phyloP scores from a whole-genome alignment of 2,797 vertebrate genomes.

The Lithobates sylvaticus region DNA sequence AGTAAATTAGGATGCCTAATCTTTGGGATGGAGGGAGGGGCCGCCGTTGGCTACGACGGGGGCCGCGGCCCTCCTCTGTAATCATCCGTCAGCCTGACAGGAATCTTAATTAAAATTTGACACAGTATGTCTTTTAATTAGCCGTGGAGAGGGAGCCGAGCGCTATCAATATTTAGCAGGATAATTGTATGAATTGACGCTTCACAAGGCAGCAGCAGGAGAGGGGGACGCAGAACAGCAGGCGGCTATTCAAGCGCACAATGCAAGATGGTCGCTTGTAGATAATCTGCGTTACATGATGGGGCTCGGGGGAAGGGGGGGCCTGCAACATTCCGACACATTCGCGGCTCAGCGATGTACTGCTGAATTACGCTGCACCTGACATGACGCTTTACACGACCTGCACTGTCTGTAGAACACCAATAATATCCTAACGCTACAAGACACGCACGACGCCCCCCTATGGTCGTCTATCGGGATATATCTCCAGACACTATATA shows the following conservation, averaged over 20 bases:
- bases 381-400: no score
- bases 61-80: neutral
- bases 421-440: no score
- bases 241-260: constrained; percentile 58
- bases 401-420: no score
- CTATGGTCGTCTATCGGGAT: no score
- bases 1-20: no score
- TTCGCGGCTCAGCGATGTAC: no score
- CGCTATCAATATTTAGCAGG: constrained; percentile 78
- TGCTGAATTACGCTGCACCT: no score
- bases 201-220: constrained; percentile 76
- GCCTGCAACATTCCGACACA: no score
- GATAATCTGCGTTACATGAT: constrained; percentile 70
- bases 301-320: constrained; percentile 50
- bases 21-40: no score
- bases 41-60: neutral
- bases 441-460: no score
- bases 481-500: no score
- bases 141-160: constrained; percentile 62
- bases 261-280: constrained; percentile 68
- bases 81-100: constrained; percentile 65
- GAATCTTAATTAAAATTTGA: constrained; percentile 81
- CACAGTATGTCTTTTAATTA: constrained; percentile 79
- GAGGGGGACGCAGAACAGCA: constrained; percentile 70
- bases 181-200: constrained; percentile 78